Base-by-base conservation (phyloP, 2,113 vertebrate genomes). In the Spea multiplicata region DNA sequence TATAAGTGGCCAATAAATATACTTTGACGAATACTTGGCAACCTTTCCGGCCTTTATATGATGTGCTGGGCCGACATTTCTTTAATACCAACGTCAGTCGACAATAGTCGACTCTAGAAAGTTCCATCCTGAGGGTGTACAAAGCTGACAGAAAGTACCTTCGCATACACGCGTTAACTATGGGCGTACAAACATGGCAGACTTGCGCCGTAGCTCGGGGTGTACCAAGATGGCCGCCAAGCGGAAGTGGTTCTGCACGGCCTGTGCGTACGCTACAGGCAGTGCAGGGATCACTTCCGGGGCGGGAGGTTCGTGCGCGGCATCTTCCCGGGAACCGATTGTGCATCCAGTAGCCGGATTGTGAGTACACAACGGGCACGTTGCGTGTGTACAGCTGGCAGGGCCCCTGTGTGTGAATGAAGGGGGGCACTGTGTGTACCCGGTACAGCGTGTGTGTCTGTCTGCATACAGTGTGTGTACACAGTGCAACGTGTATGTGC, bases 281-380 rank as follows among this genome's bases (percentile, higher is more conserved):
- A 46, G 53, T 3, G n/a, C 6, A 10, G 49, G 44, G n/a, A 67
- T 30, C 70, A 66, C 64, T 73, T 73, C 77, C 77, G 77, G 77
- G 50, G 70, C 69, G 70, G 77, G 77, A 77, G 75, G 67, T 77
- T 77, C 68, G 66, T 30, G 68, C 66, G 75, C 17, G 67, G 75
- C 6, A 50, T 70, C 52, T 72, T 7, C 52, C 13, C 71, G 45
- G 52, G 45, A 71, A 62, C 30, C 53, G 66, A 45, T n/a, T 10
- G 44, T 13, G 48, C 52, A 9, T 75, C 14, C 30, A 30, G 30
- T 30, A 30, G 30, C 30, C 30, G 30, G 30, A 30, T 30, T 30
- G 30, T 30, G 30, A 30, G 30, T 30, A 30, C 30, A 30, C 30
- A 30, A 30, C 30, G 30, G 30, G 30, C 30, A 30, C 30, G 30